Evolutionary conservation across 2,797 vertebrate species (phyloP), one percentile per base, ranked within the genome.

Genomic region (Brachymystax lenok): DNA sequence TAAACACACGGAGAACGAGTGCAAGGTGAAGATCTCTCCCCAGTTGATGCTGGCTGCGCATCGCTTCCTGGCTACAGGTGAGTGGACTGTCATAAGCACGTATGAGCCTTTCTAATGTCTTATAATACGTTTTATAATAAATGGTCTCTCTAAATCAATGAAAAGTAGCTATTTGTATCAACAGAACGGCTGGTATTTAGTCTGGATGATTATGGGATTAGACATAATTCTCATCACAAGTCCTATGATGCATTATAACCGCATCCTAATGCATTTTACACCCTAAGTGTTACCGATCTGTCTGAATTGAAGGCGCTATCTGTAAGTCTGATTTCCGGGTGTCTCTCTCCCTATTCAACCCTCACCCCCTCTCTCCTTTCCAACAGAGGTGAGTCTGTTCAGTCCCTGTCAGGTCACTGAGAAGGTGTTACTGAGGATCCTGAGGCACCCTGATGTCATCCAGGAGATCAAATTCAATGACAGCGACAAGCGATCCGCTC

Each of bases 31-130:
- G 93, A 96, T 99, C 72, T 97, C 98, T 0, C 97, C 97, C 0
- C 98, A 99, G 91, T 95, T 99, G 24, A 95, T 99, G 78, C 88
- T 99, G 86, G 98, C 98, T 0, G 97, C 98, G 5, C 98, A 99
- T 83, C 97, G 98, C 14, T 99, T 99, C 92, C 92, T 99, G 75
- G 95, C 97, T 27, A 98, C 98, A 0, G 98, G 98, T 94, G 81
- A 88, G 85, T 28, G 52, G 17, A n/a, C 54, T n/a, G 0, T 19
- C 3, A 59, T 19, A 46, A 46, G 40, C 40, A 12, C 40, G 40
- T 3, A 13, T 3, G 40, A 46, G 40, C 40, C 10, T 3, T 13
- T 2, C 10, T 46, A 46, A 46, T 46, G 40, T 13, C 40, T 3
- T 46, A 46, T 46, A 46, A 46, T 3, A 3, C 2, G 0, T 12